Evolutionary conservation across 1,140 invertebrate genomes (phyloP), one percentile per base, ranked within the genome.

Genomic region (Reticulitermes speratus): DNA sequence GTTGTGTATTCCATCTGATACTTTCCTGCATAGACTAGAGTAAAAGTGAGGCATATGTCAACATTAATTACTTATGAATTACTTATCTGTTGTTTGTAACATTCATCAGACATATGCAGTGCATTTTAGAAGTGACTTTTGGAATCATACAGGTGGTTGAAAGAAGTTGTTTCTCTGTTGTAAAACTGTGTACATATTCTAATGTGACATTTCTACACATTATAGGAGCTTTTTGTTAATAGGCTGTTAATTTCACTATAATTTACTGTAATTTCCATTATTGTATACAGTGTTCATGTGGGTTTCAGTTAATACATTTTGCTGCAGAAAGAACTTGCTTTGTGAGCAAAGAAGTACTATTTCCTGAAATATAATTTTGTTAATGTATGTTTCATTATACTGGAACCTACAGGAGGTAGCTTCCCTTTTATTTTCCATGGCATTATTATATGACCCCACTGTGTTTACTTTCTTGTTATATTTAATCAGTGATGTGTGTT

Each of bases 151-250:
- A 44, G 11, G 21, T 52, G 48, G 32, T 44, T 84, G 32, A 84
- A 44, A 38, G 14, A 83, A 25, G 32, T 45, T 25, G n/a, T 84
- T 44, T 84, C 44, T 84, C 44, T 44, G 48, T 3, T 45, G n/a
- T 84, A 11, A 84, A 45, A 44, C 38, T 45, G 25, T 45, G 44
- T 84, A 44, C 83, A 84, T 84, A 44, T 84, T 84, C 21, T 84
- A 44, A 84, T 12, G 38, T 30, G 48, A 84, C n/a, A 84, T 25
- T 82, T 38, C 44, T 82, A 30, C 25, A 30, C 25, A 25, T 30
- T 8, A 11, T 75, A 11, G 25, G 65, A 75, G 65, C 65, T 75
- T 75, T 75, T 75, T 30, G n/a, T 75, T 75, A n/a, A 69, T 69
- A n/a, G 25, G 25, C 23, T 16, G 16, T 75, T 75, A n/a, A 75